phyloP scores from a whole-genome alignment of 1,140 invertebrate species.

The Cotesia vestalis region DNA sequence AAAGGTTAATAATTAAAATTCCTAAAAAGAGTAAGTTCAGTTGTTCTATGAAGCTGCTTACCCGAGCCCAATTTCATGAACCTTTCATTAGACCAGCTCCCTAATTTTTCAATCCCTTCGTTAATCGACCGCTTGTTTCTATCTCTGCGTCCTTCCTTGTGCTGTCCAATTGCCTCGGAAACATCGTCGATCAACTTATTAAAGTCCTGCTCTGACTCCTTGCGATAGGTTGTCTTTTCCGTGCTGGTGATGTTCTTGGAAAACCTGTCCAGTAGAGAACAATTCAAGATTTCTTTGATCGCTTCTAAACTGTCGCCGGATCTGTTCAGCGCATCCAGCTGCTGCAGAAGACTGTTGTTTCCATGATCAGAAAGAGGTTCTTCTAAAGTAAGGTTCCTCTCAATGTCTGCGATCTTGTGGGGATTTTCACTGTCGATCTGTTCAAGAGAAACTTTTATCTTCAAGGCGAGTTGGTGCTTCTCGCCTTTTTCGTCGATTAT shows the following conservation, averaged over 20 bases:
- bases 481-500: not conserved
- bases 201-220: not conserved
- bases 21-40: constrained; percentile 39
- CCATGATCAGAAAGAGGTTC: constrained; percentile 30
- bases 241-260: not conserved
- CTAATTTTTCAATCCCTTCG: constrained; percentile 29
- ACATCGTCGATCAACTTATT: constrained; percentile 11
- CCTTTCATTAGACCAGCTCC: constrained; percentile 45
- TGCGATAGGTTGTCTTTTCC: not conserved
- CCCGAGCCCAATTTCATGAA: constrained; percentile 34
- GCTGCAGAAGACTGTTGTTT: constrained; percentile 36
- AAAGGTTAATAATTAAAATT: constrained; percentile 22
- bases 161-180: constrained; percentile 20
- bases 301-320: constrained; percentile 36
- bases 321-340: constrained; percentile 43
- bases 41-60: constrained; percentile 42
- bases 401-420: constrained; percentile 42
- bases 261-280: constrained; percentile 35
- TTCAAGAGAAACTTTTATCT: constrained; percentile 44
- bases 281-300: constrained; percentile 44
- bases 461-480: constrained; percentile 40
- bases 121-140: constrained; percentile 22
- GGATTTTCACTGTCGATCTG: constrained; percentile 44
- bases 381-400: constrained; percentile 43
- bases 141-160: constrained; percentile 19